Percentiles rank a stretch among this genome's conserved stretches.
Evolutionary conservation across 2,797 vertebrate species (phyloP).

Genomic region (Holocentrus rufus): DNA sequence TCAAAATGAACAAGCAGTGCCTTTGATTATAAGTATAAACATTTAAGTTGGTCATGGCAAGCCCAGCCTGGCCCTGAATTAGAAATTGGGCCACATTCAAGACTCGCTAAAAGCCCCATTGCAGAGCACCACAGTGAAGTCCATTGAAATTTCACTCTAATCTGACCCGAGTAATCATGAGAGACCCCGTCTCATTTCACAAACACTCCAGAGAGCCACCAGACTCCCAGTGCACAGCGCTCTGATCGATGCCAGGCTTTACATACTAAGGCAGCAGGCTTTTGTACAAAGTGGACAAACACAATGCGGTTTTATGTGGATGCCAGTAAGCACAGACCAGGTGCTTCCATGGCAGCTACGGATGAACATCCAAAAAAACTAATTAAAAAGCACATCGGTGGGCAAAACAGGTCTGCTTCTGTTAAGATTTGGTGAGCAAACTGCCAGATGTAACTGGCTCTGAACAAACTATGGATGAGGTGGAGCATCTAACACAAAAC

Average conservation of each 20-base stretch:
- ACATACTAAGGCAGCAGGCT: slow-evolving; percentile 28
- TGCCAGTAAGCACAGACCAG: background rate
- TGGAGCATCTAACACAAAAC: background rate
- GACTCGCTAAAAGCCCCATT: slow-evolving; percentile 5
- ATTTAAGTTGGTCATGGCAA: background rate
- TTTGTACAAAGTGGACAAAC: slow-evolving; percentile 31
- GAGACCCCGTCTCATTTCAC: slow-evolving; percentile 19
- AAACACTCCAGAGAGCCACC: slow-evolving; percentile 30
- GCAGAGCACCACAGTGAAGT: slow-evolving; percentile 23
- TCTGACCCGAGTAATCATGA: slow-evolving; percentile 8
- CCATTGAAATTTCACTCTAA: slow-evolving; percentile 6
- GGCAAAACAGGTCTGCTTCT: background rate
- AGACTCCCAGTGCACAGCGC: slow-evolving; percentile 51
- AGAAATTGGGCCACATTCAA: slow-evolving; percentile 13
- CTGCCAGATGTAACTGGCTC: background rate
- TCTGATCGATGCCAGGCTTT: slow-evolving; percentile 41
- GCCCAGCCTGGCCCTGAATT: background rate
- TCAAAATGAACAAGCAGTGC: background rate
- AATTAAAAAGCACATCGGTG: background rate
- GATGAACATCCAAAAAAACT: background rate
- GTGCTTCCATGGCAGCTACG: background rate
- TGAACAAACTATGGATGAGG: background rate
- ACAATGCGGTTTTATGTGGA: background rate
- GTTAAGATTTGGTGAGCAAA: background rate
- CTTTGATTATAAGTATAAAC: background rate